Evolutionary conservation across 2,888 invertebrate genomes (phyloP), one percentile per base, ranked within the genome.

Genomic region (Eugnorisma glareosa): DNA sequence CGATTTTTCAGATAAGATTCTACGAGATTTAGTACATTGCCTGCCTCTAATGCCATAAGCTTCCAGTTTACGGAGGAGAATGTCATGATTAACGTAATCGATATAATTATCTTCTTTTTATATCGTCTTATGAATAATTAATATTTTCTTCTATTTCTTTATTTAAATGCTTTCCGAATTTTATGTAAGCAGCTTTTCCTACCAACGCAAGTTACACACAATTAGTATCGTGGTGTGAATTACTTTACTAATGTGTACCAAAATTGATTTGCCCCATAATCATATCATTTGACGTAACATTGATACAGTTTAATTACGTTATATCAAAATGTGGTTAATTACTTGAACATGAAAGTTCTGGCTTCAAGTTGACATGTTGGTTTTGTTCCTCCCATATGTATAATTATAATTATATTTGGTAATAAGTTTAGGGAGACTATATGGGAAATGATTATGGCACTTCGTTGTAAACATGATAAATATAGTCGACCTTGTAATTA

Each of bases 281-380:
- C 43, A 15, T 28, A n/a, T 31, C 6, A 24, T 69, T 59, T 15
- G 21, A 18, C 21, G 7, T 59, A 18, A 45, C 8, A n/a, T 66
- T 31, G n/a, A 51, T 24, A 67, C 5, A 7, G 7, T 28, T 40
- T 57, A 79, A 82, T 75, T 63, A 63, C 8, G 5, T 64, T 37
- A 10, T 63, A 31, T 54, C n/a, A 24, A n/a, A 54, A 24, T 45
- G n/a, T n/a, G 43, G 43, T 69, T 80, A 77, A 82, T 77, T 77
- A 68, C 11, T 48, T 5, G 21, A 48, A 35, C 15, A 5, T 48
- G 15, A 75, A 59, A 82, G 28, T 64, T 43, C 7, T 7, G 4
- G 63, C 48, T 24, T 67, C 24, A 59, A 18, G 18, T 75, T 77
- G 64, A 18, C 28, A 51, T 64, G 61, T 45, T 40, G 43, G 82